phyloP scores from a whole-genome alignment of 2,888 invertebrate species.

The Mythimna albipuncta region DNA sequence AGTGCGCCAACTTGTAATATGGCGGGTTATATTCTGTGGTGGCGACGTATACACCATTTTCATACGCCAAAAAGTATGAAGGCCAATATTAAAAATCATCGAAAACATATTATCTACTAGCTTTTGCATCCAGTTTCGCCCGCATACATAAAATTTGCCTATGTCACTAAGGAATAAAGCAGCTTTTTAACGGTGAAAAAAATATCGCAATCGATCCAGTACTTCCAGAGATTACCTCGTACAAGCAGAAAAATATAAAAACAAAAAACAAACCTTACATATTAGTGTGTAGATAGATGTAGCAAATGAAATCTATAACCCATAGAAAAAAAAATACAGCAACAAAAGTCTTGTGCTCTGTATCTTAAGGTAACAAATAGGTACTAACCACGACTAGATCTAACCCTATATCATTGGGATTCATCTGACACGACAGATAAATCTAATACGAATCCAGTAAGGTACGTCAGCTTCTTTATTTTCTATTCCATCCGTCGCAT shows the following conservation, averaged over 20 bases:
- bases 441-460: constrained; percentile 34
- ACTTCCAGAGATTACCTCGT: too few relatives aligned
- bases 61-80: background rate
- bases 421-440: constrained; percentile 43
- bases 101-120: background rate
- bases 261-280: too few relatives aligned
- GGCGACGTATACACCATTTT: background rate
- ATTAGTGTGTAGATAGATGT: background rate
- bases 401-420: constrained; percentile 21
- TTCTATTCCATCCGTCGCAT: constrained; percentile 17
- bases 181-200: too few relatives aligned
- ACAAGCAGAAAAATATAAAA: too few relatives aligned
- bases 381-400: constrained; percentile 4
- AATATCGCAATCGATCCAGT: too few relatives aligned
- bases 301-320: background rate
- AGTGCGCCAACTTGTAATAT: too few relatives aligned
- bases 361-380: constrained; percentile 16
- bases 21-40: too few relatives aligned
- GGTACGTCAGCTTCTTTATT: constrained; percentile 39
- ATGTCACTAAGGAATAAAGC: too few relatives aligned
- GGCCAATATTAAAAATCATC: background rate
- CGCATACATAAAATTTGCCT: too few relatives aligned
- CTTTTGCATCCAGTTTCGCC: too few relatives aligned
- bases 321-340: background rate
- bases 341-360: background rate